Conservation (phyloP, 2,888 invertebrate genomes). For the Megalurothrips usitatus region DNA sequence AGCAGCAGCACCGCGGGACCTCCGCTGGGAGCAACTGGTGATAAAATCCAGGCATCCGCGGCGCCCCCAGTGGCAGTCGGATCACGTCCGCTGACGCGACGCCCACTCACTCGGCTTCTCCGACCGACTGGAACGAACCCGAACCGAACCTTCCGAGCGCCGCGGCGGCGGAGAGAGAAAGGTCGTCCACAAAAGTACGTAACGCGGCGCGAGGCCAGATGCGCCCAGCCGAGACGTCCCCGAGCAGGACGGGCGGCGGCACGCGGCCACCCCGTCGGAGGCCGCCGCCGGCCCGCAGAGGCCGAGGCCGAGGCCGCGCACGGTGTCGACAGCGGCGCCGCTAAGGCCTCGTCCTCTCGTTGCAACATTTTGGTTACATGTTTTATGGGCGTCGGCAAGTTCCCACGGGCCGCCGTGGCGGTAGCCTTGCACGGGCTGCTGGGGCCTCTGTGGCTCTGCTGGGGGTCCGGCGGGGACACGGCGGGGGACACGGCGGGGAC, state of each 20-base stretch:
- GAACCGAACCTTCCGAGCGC: neutral
- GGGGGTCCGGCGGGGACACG: too few relatives aligned
- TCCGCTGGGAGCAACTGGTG: neutral
- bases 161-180: neutral
- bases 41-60: neutral
- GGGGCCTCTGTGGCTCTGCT: neutral
- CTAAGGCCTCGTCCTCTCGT: neutral
- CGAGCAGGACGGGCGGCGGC: neutral
- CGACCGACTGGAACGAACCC: neutral
- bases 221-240: neutral
- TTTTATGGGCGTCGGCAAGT: neutral
- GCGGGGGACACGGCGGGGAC: neutral
- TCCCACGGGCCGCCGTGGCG: conserved; percentile 27
- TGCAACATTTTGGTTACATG: conserved; percentile 6
- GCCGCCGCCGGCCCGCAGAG: too few relatives aligned
- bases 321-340: neutral
- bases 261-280: too few relatives aligned
- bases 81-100: neutral
- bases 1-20: neutral
- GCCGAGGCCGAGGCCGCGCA: too few relatives aligned
- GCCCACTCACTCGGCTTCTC: too few relatives aligned
- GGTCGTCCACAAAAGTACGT: neutral
- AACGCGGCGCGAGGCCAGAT: neutral
- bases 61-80: neutral
- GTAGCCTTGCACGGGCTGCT: too few relatives aligned